Percentiles rank a stretch among this genome's conserved stretches.
Conservation (phyloP, 2,797 vertebrate species). For the Enteromius treurensis region DNA sequence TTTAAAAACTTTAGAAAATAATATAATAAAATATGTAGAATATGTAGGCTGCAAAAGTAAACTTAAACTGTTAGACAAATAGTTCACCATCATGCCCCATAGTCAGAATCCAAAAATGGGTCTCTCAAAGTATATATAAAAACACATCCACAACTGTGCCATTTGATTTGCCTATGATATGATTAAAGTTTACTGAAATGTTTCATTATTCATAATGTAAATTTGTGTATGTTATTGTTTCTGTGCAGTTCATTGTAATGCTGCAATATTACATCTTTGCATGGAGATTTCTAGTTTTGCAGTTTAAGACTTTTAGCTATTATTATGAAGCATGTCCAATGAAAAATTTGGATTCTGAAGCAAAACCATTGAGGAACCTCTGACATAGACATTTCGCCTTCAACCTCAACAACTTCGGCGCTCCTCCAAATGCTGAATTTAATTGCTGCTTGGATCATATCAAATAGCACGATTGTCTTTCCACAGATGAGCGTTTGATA, state of each 20-base stretch:
- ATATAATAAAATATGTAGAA: background rate
- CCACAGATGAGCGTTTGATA: slow-evolving; percentile 49
- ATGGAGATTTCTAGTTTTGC: background rate
- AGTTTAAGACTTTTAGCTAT: background rate
- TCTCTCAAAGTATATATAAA: background rate
- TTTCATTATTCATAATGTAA: background rate
- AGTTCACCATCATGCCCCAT: background rate
- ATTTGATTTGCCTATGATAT: background rate
- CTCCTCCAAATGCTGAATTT: slow-evolving; percentile 33
- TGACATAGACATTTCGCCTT: background rate
- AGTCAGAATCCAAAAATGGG: background rate
- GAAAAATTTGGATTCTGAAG: background rate
- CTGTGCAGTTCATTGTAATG: background rate
- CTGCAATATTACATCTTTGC: background rate
- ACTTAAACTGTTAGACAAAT: background rate
- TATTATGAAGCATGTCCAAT: background rate
- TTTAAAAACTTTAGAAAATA: background rate
- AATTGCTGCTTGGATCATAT: slow-evolving; percentile 42
- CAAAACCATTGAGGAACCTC: background rate
- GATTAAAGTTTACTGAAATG: background rate
- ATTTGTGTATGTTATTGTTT: background rate
- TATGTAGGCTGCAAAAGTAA: background rate
- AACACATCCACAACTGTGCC: background rate
- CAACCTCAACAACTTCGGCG: background rate
- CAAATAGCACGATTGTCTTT: slow-evolving; percentile 46